Evolutionary conservation across 2,113 vertebrate species (phyloP).

Genomic region (Sceloporus undulatus): DNA sequence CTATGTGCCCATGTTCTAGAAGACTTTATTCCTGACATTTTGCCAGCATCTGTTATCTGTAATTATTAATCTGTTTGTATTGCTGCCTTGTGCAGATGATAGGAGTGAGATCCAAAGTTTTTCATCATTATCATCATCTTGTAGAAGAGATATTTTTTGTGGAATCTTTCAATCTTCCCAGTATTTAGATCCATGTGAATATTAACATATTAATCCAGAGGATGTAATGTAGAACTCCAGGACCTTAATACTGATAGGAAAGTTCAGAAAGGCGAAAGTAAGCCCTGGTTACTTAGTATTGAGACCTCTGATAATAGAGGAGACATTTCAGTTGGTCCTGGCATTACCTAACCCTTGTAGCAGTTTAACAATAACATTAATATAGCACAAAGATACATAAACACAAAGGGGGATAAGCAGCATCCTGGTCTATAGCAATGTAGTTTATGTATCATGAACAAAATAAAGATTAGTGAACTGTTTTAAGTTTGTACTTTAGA

Average conservation of each 20-base stretch:
- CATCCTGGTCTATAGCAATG: neutral
- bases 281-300: neutral
- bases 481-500: neutral
- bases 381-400: constrained; percentile 2
- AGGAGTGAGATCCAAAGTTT: neutral
- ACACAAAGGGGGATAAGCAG: neutral
- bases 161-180: neutral
- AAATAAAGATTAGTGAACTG: neutral
- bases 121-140: neutral
- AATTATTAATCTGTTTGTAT: neutral
- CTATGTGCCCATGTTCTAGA: too few species aligned
- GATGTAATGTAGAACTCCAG: neutral
- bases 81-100: neutral
- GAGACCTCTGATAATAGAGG: neutral
- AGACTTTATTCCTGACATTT: too few species aligned
- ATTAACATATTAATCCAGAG: neutral
- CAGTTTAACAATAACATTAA: neutral
- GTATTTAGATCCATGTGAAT: neutral
- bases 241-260: neutral
- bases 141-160: neutral
- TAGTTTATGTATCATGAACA: neutral
- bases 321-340: neutral
- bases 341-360: neutral
- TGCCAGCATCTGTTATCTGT: too few species aligned
- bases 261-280: neutral